A percentile compares a stretch with the other conserved stretches of the same genome.
These are phyloP conservation scores for Corydoras sp. DNA, from an alignment of 2,113 vertebrate species.

Conservation along the genomic window DNA sequence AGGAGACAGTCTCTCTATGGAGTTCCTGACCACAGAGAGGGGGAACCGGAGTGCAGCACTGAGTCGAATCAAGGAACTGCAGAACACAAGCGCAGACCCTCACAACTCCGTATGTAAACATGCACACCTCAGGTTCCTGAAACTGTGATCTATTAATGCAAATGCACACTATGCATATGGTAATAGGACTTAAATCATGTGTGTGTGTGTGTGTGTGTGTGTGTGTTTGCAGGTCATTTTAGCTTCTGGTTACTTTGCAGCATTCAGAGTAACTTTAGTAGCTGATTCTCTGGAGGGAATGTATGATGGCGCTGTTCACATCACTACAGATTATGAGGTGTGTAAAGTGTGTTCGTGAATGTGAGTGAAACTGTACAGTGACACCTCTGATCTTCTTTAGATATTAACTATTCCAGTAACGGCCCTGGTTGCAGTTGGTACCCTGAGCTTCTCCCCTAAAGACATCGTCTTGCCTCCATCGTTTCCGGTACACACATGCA, in stretches of 20 bases:
- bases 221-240: constrained; percentile 74
- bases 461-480: constrained; percentile 76
- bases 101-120: constrained; percentile 73
- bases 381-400: constrained; percentile 50
- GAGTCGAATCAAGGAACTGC: constrained; percentile 73
- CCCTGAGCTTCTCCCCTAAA: constrained; percentile 75
- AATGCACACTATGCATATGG: no score
- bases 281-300: constrained; percentile 86
- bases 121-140: no score
- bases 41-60: constrained; percentile 81
- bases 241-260: constrained; percentile 87
- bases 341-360: background rate
- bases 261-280: constrained; percentile 84
- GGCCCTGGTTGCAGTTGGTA: constrained; percentile 81
- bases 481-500: constrained; percentile 70
- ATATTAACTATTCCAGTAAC: constrained; percentile 84
- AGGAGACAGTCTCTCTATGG: constrained; percentile 88
- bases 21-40: constrained; percentile 82
- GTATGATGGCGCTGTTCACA: constrained; percentile 90
- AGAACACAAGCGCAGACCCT: constrained; percentile 72
- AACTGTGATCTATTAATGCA: no score
- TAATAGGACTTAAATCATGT: no score
- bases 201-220: constrained; percentile 7
- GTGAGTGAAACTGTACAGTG: background rate
- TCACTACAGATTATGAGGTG: constrained; percentile 97